Evolutionary conservation across 2,888 invertebrate genomes (phyloP), one percentile per base, ranked within the genome.

Genomic region (Monochamus alternatus): DNA sequence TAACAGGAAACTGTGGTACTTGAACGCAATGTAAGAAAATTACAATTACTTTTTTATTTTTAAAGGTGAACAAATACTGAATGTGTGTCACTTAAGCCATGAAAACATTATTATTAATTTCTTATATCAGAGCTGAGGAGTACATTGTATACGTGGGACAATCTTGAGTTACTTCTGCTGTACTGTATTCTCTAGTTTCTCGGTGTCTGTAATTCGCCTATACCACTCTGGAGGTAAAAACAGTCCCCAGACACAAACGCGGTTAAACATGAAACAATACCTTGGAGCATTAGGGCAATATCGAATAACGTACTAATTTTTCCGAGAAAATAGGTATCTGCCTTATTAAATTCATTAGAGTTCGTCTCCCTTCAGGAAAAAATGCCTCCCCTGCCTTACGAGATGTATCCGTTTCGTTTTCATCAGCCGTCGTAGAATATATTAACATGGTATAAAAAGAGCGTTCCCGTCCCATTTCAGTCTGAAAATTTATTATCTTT

Each of bases 341-440:
- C 43, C 38, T 43, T 43, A n/a, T 63, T 63, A 43, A 43, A 63
- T 63, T 63, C 62, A 38, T 63, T 63, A 63, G 43, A 7, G 62
- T 43, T 38, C 22, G 14, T 7, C 43, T 63, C 43, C 43, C 43
- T n/a, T 63, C 60, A 38, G 43, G 62, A 63, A 63, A 63, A 63
- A 43, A 43, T 5, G 7, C 22, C 7, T 14, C 62, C 3, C n/a
- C 43, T 3, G 43, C 43, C n/a, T 14, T 0, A 63, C n/a, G 43
- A 7, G n/a, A 43, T 63, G n/a, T 14, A 12, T 47, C 47, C 12
- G 8, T 62, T n/a, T 62, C 38, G 12, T 14, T 63, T 63, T 63
- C 62, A 63, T 43, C 62, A 43, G n/a, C n/a, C 14, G 43, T 8
- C n/a, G 43, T 12, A n/a, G 43, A 43, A 63, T 63, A 43, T 63